Conservation (phyloP, 2,113 vertebrate genomes). For the Callospermophilus lateralis region DNA sequence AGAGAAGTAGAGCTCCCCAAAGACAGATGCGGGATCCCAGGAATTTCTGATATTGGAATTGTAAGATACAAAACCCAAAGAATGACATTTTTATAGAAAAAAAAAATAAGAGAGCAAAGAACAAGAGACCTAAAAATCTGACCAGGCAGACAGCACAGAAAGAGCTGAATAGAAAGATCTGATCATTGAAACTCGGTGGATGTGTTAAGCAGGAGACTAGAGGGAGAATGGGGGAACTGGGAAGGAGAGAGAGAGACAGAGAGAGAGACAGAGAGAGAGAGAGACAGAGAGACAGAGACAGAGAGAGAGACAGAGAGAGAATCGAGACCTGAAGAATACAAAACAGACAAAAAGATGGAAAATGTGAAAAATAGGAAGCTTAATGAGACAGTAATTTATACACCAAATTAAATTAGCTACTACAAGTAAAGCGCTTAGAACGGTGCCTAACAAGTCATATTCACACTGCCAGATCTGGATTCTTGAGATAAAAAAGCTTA, state of each 20-base stretch:
- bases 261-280: too few relatives aligned
- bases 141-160: neutral
- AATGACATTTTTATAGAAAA: neutral
- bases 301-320: too few relatives aligned
- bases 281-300: too few relatives aligned
- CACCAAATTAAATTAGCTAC: neutral
- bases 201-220: neutral
- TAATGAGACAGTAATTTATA: neutral
- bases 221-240: neutral
- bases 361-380: neutral
- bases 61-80: neutral
- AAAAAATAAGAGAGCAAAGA: neutral
- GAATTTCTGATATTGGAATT: neutral
- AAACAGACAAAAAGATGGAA: neutral
- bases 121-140: neutral
- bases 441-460: neutral
- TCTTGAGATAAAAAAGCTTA: neutral
- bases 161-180: neutral
- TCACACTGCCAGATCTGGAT: neutral
- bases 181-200: neutral
- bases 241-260: neutral
- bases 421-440: neutral
- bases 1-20: neutral
- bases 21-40: neutral
- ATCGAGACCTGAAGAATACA: neutral